These are phyloP conservation scores for Alcis repandata DNA, from an alignment of 2,888 invertebrate species.

Conservation along the genomic window DNA sequence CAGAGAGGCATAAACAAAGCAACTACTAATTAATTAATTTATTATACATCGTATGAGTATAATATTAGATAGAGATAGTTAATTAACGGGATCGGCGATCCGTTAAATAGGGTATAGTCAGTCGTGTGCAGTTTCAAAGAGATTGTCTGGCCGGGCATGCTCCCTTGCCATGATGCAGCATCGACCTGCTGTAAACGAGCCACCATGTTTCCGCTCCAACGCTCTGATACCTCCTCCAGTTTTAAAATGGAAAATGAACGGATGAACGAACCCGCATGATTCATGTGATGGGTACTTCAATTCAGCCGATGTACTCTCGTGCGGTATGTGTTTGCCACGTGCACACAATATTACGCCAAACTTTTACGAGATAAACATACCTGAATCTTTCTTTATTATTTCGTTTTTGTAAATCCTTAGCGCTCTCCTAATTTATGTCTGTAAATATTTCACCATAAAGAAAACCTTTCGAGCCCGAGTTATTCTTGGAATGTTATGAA, in stretches of 20 bases:
- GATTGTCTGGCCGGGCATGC: constrained; percentile 62
- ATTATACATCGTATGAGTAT: background rate
- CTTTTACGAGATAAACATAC: background rate
- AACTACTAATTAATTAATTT: background rate
- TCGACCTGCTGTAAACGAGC: constrained; percentile 46
- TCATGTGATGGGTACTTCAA: constrained; percentile 25
- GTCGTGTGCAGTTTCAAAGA: constrained; percentile 74
- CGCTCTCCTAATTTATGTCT: background rate
- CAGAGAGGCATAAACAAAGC: background rate
- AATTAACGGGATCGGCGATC: constrained; percentile 75
- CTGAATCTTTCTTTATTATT: background rate
- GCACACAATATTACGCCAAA: constrained; percentile 8
- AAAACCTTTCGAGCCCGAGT: constrained; percentile 12
- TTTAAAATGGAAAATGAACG: constrained; percentile 41
- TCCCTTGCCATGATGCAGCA: constrained; percentile 55
- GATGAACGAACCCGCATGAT: constrained; percentile 33
- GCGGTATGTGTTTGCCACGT: constrained; percentile 5
- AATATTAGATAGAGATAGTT: constrained; percentile 50
- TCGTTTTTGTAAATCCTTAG: background rate
- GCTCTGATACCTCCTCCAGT: constrained; percentile 46
- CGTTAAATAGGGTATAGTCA: constrained; percentile 70
- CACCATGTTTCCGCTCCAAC: constrained; percentile 38
- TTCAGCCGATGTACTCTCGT: constrained; percentile 16
- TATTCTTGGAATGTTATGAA: constrained; percentile 35
- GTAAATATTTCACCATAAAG: constrained; percentile 3